phyloP scores from a whole-genome alignment of 2,888 invertebrate genomes.

The Noctua comes region DNA sequence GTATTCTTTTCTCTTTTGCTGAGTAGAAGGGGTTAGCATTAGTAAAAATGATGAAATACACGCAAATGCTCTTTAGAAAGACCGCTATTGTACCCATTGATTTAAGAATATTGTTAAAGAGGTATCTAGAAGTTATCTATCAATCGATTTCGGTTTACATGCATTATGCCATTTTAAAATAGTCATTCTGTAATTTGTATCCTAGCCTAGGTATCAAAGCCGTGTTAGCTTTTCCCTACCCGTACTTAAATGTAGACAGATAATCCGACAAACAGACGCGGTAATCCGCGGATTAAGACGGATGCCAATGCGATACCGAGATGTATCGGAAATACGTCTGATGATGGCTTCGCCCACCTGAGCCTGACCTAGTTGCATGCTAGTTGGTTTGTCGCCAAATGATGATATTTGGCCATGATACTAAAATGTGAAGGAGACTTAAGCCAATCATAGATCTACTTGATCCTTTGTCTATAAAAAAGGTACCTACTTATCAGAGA shows the following conservation, averaged over 20 bases:
- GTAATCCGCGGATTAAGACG: constrained; percentile 29
- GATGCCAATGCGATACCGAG: constrained; percentile 37
- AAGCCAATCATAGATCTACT: background rate
- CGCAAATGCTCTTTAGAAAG: background rate
- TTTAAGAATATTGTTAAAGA: background rate
- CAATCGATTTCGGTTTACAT: background rate
- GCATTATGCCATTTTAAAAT: background rate
- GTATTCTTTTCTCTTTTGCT: background rate
- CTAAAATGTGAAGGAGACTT: background rate
- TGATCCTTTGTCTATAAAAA: background rate
- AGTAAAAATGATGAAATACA: background rate
- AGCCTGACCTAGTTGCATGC: constrained; percentile 22
- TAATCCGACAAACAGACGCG: constrained; percentile 2
- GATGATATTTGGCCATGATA: constrained; percentile 2
- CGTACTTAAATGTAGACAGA: background rate
- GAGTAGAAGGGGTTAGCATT: background rate
- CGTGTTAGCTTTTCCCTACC: background rate
- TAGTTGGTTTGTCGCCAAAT: constrained; percentile 38
- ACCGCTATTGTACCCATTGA: background rate
- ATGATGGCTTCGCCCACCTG: background rate
- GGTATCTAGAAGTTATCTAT: background rate
- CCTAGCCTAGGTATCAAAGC: background rate
- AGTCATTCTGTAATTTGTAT: background rate
- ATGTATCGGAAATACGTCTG: constrained; percentile 28
- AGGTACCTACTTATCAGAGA: background rate